Evolutionary conservation across 2,888 invertebrate genomes (phyloP), one percentile per base, ranked within the genome.

Genomic region (Tenthredo notha): DNA sequence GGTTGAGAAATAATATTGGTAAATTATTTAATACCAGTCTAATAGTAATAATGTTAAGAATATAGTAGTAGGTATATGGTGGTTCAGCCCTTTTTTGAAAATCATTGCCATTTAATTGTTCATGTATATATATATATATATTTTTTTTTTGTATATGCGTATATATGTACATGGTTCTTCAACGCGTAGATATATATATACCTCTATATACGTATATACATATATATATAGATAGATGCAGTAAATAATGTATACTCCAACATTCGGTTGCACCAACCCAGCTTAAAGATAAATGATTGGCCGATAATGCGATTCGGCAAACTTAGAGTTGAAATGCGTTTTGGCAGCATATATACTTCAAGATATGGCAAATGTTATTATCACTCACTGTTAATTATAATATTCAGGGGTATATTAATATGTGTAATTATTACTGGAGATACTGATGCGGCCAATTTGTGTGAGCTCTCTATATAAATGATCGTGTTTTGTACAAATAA

Each of bases 181-280:
- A 29, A 29, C 29, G 2, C 29, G 29, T 29, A 29, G 29, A 50
- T 12, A 25, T 47, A 50, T 18, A 37, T 10, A 61, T 78, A 25
- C 37, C 25, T 15, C 58, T 37, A 37, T 58, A 12, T 25, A 29
- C 18, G 33, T 25, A 54, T n/a, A 50, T n/a, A 18, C 15, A 47
- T 47, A 29, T 21, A 15, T 21, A 25, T 47, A n/a, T n/a, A n/a
- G n/a, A n/a, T 33, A 58, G 10, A 78, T 61, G 25, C 37, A 78
- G 78, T 37, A 7, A 78, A 78, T 78, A 58, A 58, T 78, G 78
- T 54, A 37, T 78, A 58, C 33, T 58, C 78, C 58, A 78, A 58
- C 54, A 78, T 78, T 78, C 40, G 78, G 54, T 78, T 78, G 61
- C 78, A 78, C 78, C 78, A 78, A 78, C 78, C 78, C 78, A 78